Base-by-base conservation (phyloP, 2,888 invertebrate species). In the Cyaniris semiargus region DNA sequence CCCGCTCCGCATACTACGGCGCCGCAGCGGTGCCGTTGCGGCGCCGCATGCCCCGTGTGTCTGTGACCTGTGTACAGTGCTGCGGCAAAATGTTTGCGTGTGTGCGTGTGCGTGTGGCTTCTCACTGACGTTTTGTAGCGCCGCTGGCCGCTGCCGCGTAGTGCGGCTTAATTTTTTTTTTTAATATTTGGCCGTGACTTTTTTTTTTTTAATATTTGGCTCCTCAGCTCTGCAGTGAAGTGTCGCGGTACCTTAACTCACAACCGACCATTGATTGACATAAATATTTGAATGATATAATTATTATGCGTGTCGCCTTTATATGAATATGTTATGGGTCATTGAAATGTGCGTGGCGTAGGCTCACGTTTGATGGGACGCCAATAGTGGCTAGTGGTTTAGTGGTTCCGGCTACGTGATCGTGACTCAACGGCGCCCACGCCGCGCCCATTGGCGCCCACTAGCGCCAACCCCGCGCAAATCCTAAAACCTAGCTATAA, bases 361-460 rank as follows among this genome's bases (percentile, higher is more conserved):
- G 88, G 89, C 88, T 87, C 86, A 86, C 82, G 86, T 88, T 89
- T 87, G 88, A 88, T 83, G 86, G 84, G 85, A 86, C 85, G 85
- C 90, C 87, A 88, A 88, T 89, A 89, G 88, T 86, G 86, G 87
- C 90, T 92, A 93, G 92, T 92, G 60, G 60, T 23, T 60, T 66
- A 66, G 66, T 66, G 88, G 91, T 93, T 94, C 94, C 93, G 94
- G 93, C 93, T 93, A 93, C 91, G 90, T 86, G 66, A 91, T 91
- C 90, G 93, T 94, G 94, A 94, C 88, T 94, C 94, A 93, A 88
- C 87, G 88, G 92, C 89, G 88, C 88, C 90, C 90, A 90, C 92
- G 86, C 86, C 83, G 74, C 48, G 53, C 74, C 72, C 72, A 72
- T 44, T 15, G 72, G 81, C 84, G 84, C 86, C 86, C 85, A 86